Evolutionary conservation across 2,888 invertebrate species (phyloP), one percentile per base, ranked within the genome.

Genomic region (Hydroisotoma schaefferi): DNA sequence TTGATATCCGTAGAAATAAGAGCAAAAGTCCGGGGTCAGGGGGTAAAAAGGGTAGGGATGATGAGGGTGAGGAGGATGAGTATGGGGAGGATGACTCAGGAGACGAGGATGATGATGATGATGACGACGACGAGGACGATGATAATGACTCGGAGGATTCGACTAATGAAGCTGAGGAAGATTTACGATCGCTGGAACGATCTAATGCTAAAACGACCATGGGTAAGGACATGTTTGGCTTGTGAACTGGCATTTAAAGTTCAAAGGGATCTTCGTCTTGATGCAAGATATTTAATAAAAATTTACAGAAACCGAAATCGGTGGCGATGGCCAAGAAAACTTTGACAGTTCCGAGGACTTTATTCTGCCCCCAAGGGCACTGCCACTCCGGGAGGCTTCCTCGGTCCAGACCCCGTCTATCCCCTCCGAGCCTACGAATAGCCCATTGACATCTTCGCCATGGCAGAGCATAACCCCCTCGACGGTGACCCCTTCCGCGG

Each of bases 81-180:
- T 48, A 55, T 18, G 52, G 29, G 12, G 48, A 48, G 2, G 52
- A 53, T 15, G 59, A 56, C 26, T 52, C 20, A 22, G 22, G 23
- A 27, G 51, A 29, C n/a, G 53, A 52, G 2, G 59, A 55, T 18
- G 59, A 55, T 4, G 44, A 40, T 18, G 47, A 55, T 26, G 59
- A 59, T 23, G 61, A 61, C 44, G 55, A 62, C 20, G 55, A 58
- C 5, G 60, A 60, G 18, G 60, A 54, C 29, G 43, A 43, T 2
- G 26, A 54, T 8, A 43, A 54, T 22, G 54, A 61, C 25, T 40
- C 40, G 6, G 40, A 54, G 10, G 54, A 54, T 18, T 23, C 52
- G 53, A 51, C 56, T 5, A 61, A 61, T 28, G 61, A 61, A 27
- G 61, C 57, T 4, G 62, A 58, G 47, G 63, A 63, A 10, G 60